Evolutionary conservation across 1,140 invertebrate genomes (phyloP).

Genomic region (Eciton burchellii): DNA sequence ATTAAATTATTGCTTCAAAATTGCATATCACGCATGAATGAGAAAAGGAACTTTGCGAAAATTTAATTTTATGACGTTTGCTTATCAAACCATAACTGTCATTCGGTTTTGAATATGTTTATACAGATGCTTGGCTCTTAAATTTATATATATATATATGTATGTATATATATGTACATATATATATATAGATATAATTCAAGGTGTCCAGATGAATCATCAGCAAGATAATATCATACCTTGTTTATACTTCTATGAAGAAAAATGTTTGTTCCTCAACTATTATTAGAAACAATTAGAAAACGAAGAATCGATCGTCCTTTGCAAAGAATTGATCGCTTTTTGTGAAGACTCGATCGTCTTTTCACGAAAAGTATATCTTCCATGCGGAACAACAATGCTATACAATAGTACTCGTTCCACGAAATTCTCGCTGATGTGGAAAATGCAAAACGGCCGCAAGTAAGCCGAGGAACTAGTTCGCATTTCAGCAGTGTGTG

Average conservation of each 20-base stretch:
- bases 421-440: background rate
- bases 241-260: background rate
- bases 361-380: too few species aligned
- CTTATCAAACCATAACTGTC: constrained; percentile 10
- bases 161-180: too few species aligned
- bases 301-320: constrained; percentile 1
- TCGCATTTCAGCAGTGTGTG: background rate
- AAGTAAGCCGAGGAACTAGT: background rate
- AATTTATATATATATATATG: too few species aligned
- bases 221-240: background rate
- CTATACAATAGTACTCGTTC: background rate
- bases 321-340: too few species aligned
- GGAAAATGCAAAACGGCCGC: background rate
- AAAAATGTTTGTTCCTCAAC: background rate
- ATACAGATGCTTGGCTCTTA: background rate
- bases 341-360: too few species aligned
- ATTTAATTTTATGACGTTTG: constrained; percentile 29
- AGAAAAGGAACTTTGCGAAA: constrained; percentile 12
- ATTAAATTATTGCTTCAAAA: background rate
- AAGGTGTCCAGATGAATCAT: background rate
- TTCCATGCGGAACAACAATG: too few species aligned
- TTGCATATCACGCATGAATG: background rate
- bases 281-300: background rate
- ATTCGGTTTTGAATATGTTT: background rate
- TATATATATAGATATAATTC: too few species aligned